Evolutionary conservation across 2,888 invertebrate genomes (phyloP).

Genomic region (Tipula vernalis): DNA sequence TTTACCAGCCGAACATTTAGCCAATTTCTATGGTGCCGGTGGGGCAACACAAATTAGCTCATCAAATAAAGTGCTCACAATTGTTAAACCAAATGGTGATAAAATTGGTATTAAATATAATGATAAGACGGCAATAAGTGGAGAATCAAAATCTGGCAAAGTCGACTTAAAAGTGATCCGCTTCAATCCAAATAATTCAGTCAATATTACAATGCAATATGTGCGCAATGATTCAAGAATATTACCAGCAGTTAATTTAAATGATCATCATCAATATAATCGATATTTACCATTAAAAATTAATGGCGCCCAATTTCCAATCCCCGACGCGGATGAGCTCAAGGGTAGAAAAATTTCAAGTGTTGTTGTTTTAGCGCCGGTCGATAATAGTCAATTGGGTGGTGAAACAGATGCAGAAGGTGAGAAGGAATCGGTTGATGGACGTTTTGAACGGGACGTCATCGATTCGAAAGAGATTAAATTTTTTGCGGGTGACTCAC

Average conservation of each 20-base stretch:
- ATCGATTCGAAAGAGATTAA: slow-evolving; percentile 53
- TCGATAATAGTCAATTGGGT: slow-evolving; percentile 46
- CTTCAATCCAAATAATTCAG: slow-evolving; percentile 61
- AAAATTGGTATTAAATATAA: slow-evolving; percentile 36
- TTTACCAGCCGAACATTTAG: slow-evolving; percentile 71
- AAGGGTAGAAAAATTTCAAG: slow-evolving; percentile 67
- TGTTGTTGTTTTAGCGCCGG: slow-evolving; percentile 74
- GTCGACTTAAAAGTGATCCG: slow-evolving; percentile 78
- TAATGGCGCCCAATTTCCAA: slow-evolving; percentile 71
- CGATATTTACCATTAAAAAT: slow-evolving; percentile 75
- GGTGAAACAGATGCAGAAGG: slow-evolving; percentile 17
- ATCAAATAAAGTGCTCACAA: slow-evolving; percentile 55
- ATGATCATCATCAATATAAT: slow-evolving; percentile 63
- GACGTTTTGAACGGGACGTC: slow-evolving; percentile 42
- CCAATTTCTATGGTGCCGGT: slow-evolving; percentile 76
- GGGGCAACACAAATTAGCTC: slow-evolving; percentile 59
- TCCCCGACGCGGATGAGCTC: slow-evolving; percentile 64
- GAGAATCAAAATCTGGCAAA: slow-evolving; percentile 29
- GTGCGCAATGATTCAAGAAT: slow-evolving; percentile 59
- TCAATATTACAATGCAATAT: slow-evolving; percentile 61
- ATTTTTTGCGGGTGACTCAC: slow-evolving; percentile 59
- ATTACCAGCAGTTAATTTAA: slow-evolving; percentile 60
- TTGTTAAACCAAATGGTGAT: slow-evolving; percentile 51
- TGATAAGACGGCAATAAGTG: slow-evolving; percentile 39
- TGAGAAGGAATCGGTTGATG: slow-evolving; percentile 25